These are phyloP conservation scores for Miltochrista miniata DNA, from an alignment of 2,888 invertebrate genomes.

Conservation along the genomic window DNA sequence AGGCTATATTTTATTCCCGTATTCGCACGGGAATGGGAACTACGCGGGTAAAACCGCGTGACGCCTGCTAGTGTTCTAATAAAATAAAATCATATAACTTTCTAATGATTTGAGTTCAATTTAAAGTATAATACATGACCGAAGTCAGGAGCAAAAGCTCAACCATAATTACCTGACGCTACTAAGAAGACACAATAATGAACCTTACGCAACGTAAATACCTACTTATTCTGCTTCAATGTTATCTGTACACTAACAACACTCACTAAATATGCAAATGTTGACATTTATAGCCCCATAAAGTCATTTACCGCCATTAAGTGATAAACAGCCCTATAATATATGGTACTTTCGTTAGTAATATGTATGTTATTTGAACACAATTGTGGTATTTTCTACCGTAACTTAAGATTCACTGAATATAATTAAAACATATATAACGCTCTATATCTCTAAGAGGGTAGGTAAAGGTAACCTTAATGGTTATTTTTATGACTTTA, in stretches of 20 bases:
- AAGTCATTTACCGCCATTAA: neutral
- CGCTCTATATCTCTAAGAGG: no score
- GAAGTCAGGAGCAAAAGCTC: no score
- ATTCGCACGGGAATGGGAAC: no score
- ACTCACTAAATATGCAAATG: slow-evolving; percentile 2
- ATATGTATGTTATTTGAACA: neutral
- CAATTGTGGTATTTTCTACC: neutral
- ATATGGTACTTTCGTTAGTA: neutral
- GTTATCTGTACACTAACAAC: neutral
- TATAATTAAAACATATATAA: no score
- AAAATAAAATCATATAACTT: no score
- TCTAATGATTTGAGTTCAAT: no score
- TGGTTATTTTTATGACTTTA: no score
- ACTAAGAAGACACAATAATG: neutral
- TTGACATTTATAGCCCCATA: neutral
- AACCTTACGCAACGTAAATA: slow-evolving; percentile 2
- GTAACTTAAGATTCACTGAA: neutral
- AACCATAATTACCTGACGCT: neutral
- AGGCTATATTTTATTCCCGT: no score
- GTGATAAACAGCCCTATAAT: neutral
- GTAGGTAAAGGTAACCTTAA: no score
- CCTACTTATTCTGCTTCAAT: neutral
- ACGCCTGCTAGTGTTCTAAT: no score
- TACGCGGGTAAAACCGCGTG: no score
- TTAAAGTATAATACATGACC: no score